Percentiles rank a stretch among this genome's conserved stretches.
Evolutionary conservation across 2,113 vertebrate genomes (phyloP).

Genomic region (Leptobrachium ailaonicum): DNA sequence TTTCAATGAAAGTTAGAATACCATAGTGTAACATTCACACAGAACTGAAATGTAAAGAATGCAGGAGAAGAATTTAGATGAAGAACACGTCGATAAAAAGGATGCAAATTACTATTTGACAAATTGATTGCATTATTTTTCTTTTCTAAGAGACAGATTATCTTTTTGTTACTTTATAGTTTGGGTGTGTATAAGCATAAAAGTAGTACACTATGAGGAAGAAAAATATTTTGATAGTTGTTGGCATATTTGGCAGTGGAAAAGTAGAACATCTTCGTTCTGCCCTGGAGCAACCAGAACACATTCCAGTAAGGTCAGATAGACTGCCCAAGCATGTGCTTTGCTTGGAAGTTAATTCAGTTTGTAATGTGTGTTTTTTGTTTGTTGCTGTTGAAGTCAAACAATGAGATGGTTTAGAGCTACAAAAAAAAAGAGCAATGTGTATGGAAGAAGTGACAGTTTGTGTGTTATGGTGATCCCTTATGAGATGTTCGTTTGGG

Average conservation of each 20-base stretch:
- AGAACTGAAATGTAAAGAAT: too few species aligned
- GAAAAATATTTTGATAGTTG: slow-evolving; percentile 26
- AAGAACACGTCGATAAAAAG: too few species aligned
- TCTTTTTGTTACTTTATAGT: neutral
- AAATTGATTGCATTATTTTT: too few species aligned
- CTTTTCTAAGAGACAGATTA: neutral
- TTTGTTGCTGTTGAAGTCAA: slow-evolving; percentile 35
- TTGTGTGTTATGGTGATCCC: slow-evolving; percentile 7
- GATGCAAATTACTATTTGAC: too few species aligned
- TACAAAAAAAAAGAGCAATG: slow-evolving; percentile 25
- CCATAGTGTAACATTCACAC: too few species aligned
- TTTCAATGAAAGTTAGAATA: too few species aligned
- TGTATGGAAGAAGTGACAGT: slow-evolving; percentile 36
- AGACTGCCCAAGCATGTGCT: slow-evolving; percentile 26
- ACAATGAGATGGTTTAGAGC: slow-evolving; percentile 26
- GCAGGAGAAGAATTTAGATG: too few species aligned
- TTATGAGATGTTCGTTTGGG: slow-evolving; percentile 9
- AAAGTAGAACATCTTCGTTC: slow-evolving; percentile 18
- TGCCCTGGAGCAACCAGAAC: slow-evolving; percentile 30
- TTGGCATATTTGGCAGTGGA: slow-evolving; percentile 28
- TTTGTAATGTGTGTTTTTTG: slow-evolving; percentile 28
- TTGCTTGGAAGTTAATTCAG: slow-evolving; percentile 20
- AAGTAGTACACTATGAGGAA: slow-evolving; percentile 17
- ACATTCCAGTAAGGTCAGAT: slow-evolving; percentile 32
- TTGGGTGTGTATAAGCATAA: neutral